phyloP scores from a whole-genome alignment of 2,113 vertebrate species.

The Microcebus jonahi region DNA sequence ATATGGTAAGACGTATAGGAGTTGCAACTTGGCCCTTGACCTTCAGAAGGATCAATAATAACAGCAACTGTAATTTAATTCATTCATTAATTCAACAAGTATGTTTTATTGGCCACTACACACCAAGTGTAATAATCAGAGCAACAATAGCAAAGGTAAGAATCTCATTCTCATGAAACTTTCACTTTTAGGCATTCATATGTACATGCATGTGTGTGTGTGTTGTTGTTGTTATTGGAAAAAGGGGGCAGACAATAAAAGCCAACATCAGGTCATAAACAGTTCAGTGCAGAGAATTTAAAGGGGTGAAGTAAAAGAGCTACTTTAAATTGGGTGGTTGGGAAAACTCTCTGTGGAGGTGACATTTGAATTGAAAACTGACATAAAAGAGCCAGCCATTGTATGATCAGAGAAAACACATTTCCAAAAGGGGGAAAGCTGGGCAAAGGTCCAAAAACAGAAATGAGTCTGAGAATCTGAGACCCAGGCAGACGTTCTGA shows the following conservation, averaged over 20 bases:
- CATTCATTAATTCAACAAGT: not conserved
- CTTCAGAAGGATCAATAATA: not conserved
- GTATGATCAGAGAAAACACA: not conserved
- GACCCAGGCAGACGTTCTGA: not conserved
- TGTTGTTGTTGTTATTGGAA: not conserved
- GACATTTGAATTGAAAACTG: not conserved
- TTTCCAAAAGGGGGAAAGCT: not conserved
- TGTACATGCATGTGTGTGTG: not conserved
- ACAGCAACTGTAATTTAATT: not conserved
- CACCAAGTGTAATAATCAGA: not conserved
- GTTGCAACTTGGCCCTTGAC: not conserved
- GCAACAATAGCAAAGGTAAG: not conserved
- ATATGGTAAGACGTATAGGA: not conserved
- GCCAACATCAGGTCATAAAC: not conserved
- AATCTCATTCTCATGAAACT: not conserved
- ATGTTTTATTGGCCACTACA: not conserved
- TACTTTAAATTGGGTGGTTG: not conserved
- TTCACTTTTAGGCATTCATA: not conserved
- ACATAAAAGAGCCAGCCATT: not conserved
- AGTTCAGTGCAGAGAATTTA: not conserved
- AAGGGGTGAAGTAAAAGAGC: not conserved
- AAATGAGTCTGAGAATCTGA: not conserved
- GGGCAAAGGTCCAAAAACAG: not conserved
- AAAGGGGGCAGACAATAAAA: not conserved
- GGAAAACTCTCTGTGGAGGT: not conserved